Conservation (phyloP, 2,113 vertebrate species). For the Nematolebias whitei region DNA sequence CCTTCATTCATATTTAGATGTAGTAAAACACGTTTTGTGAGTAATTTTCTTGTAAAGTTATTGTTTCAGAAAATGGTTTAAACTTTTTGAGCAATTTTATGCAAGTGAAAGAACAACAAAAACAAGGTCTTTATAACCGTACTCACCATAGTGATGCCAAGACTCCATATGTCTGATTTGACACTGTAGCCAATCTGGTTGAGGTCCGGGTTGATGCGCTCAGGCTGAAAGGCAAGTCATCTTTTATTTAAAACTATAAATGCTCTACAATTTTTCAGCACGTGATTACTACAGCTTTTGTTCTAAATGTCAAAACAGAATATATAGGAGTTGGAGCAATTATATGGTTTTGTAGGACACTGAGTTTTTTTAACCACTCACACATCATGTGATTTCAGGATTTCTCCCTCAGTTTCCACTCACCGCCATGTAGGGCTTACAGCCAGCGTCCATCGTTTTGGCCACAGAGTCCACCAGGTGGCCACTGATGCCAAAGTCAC, state of each 20-base stretch:
- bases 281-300: too few species aligned
- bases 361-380: background rate
- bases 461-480: constrained; percentile 98
- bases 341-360: background rate
- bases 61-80: too few species aligned
- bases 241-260: too few species aligned
- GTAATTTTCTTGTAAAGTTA: too few species aligned
- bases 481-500: constrained; percentile 98
- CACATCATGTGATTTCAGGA: too few species aligned
- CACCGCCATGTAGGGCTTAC: constrained; percentile 99
- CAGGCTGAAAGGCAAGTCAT: constrained; percentile 82
- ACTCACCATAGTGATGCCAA: constrained; percentile 96
- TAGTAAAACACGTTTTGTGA: too few species aligned
- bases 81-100: background rate
- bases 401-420: constrained; percentile 49
- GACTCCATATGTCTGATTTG: constrained; percentile 98
- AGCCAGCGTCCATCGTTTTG: constrained; percentile 97
- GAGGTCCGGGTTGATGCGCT: constrained; percentile 98
- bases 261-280: too few species aligned
- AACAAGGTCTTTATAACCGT: background rate
- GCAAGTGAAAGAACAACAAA: background rate
- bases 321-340: too few species aligned
- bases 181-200: constrained; percentile 99
- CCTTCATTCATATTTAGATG: too few species aligned
- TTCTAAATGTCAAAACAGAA: too few species aligned